Base-by-base conservation (phyloP, 2,113 vertebrate genomes). In the Caracal caracal region DNA sequence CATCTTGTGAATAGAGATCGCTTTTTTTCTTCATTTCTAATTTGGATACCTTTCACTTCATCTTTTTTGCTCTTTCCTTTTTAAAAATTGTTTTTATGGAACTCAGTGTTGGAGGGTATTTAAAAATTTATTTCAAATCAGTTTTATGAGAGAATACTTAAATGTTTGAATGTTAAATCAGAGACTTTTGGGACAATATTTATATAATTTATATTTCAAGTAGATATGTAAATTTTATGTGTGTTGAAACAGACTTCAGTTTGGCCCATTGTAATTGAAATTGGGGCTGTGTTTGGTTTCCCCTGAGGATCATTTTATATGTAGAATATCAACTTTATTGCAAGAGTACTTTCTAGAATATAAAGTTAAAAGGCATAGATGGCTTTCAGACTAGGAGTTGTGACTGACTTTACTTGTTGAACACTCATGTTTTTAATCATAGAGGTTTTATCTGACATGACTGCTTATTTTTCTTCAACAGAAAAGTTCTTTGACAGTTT, bases 201-300 rank as follows among this genome's bases (percentile, higher is more conserved):
- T 87, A 63, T 53, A 43, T 81, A 65, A 73, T 92, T 73, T 81
- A 80, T 95, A 92, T 53, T 95, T 92, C 6, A 63, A 73, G 30
- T 92, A 26, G 53, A 92, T 75, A 86, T 79, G 5, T 30, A 86
- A 56, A 17, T 79, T 87, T n/a, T 73, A 33, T 51, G 10, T 90
- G 22, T 73, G 65, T 95, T 95, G 66, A 63, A 79, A 87, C 22
- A 47, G 47, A 86, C 53, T 68, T 79, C 73, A 43, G 43, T 92
- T 81, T 87, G 56, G 35, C 13, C 20, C 28, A 9, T 40, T 66
- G 17, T 47, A 81, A 53, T n/a, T 80, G 51, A 92, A 71, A 30
- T 87, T 92, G 28, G 56, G 71, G 43, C 15, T 35, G 11, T 73
- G 73, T 94, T 87, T 73, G 71, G n/a, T 86, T 81, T 75, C 19